phyloP scores from a whole-genome alignment of 1,140 invertebrate genomes.

The Orius insidiosus region DNA sequence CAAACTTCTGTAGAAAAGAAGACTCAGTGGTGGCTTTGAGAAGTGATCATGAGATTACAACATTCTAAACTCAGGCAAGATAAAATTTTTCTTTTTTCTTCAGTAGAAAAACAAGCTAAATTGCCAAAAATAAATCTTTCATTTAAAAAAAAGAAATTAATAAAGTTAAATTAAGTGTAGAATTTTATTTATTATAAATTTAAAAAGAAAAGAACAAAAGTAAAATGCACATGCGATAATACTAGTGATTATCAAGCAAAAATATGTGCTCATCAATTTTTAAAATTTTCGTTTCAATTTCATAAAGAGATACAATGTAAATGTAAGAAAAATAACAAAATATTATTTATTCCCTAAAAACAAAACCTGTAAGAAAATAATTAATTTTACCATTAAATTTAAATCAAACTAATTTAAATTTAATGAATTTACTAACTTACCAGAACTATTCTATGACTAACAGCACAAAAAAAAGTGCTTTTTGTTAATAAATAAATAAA shows the following conservation, averaged over 20 bases:
- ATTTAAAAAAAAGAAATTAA: background rate
- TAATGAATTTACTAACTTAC: too few species aligned
- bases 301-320: background rate
- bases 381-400: too few species aligned
- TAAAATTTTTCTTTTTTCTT: too few species aligned
- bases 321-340: constrained; percentile 1
- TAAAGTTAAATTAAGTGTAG: constrained; percentile 1
- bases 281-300: background rate
- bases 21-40: too few species aligned
- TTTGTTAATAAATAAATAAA: constrained; percentile 10
- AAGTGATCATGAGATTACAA: too few species aligned
- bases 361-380: constrained; percentile 4
- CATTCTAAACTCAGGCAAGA: too few species aligned
- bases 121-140: too few species aligned
- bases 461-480: constrained; percentile 2
- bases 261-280: background rate
- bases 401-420: too few species aligned
- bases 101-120: too few species aligned
- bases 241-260: background rate
- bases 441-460: background rate
- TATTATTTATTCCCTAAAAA: background rate
- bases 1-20: too few species aligned
- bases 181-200: background rate
- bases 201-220: constrained; percentile 7
- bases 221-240: background rate